phyloP scores from a whole-genome alignment of 2,113 vertebrate species.

The Ophiodon elongatus region DNA sequence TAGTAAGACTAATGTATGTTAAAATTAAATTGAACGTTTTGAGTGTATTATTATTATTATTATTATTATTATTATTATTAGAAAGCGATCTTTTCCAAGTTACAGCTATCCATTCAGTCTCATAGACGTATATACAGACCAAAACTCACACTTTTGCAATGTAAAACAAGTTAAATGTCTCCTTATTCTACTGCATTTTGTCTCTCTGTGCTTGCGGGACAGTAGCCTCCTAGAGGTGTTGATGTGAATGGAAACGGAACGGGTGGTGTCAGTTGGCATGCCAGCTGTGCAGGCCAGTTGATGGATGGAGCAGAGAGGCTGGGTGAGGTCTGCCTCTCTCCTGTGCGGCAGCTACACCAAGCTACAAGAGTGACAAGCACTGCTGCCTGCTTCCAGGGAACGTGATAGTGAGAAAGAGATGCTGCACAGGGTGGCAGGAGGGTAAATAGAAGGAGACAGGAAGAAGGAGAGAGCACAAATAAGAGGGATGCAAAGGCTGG shows the following conservation, averaged over 20 bases:
- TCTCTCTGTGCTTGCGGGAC: neutral
- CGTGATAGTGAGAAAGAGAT: conserved; percentile 42
- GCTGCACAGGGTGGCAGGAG: conserved; percentile 34
- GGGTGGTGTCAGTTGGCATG: conserved; percentile 49
- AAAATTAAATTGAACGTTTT: neutral
- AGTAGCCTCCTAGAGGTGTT: conserved; percentile 23
- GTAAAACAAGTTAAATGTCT: neutral
- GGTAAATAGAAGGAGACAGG: conserved; percentile 31
- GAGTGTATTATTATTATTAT: neutral
- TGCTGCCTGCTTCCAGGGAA: conserved; percentile 58
- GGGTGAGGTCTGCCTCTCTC: conserved; percentile 55
- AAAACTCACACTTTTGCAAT: neutral
- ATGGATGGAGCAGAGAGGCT: conserved; percentile 56
- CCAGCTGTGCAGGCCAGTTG: conserved; percentile 59
- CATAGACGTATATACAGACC: neutral
- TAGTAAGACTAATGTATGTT: neutral
- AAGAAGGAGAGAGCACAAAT: conserved; percentile 30
- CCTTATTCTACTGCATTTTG: neutral
- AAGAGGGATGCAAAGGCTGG: conserved; percentile 10
- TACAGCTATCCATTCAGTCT: neutral
- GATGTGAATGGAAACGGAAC: conserved; percentile 56
- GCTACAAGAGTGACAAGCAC: conserved; percentile 64
- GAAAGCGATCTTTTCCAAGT: neutral
- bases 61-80: neutral
- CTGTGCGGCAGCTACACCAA: conserved; percentile 37